Evolutionary conservation across 1,140 invertebrate genomes (phyloP), one percentile per base, ranked within the genome.

Genomic region (Drosophila micromelanica): DNA sequence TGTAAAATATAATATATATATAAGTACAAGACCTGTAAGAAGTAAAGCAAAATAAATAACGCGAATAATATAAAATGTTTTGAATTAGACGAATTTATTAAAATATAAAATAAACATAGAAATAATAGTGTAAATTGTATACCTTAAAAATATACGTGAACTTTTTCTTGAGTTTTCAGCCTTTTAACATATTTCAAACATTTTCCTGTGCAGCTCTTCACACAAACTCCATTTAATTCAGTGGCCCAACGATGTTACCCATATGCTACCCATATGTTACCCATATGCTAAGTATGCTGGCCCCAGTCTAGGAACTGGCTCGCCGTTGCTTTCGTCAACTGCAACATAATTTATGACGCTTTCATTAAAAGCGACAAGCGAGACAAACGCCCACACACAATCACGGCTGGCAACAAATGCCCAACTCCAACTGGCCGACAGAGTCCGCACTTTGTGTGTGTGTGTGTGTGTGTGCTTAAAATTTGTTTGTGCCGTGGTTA

Each of bases 301-400:
- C 63, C 48, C 42, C 54, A 48, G 68, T 17, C 37, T 30, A 38
- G 35, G 30, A 32, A 63, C 57, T 46, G 45, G 20, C 20, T 84
- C 70, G 76, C 63, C 69, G 64, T 84, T 79, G 79, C 84, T 91
- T 91, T 91, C 90, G 89, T 91, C 90, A 91, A 91, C 76, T 91
- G 74, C 81, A 85, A 80, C 89, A 91, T 91, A 91, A 91, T 91
- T 91, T 91, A 91, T 91, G 90, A 91, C 80, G 90, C 90, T 91
- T 91, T 91, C 90, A 91, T 91, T 91, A 90, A 89, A 89, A 69
- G 76, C 85, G 84, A 89, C 84, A 85, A 80, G 77, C 81, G 81
- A 86, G 77, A 86, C 81, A 89, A 59, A 89, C 87, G 79, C 87
- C 81, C 81, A 86, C 87, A 70, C 67, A 80, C 86, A 89, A 89